Evolutionary conservation across 2,113 vertebrate genomes (phyloP).

Genomic region (Grantiella picta): DNA sequence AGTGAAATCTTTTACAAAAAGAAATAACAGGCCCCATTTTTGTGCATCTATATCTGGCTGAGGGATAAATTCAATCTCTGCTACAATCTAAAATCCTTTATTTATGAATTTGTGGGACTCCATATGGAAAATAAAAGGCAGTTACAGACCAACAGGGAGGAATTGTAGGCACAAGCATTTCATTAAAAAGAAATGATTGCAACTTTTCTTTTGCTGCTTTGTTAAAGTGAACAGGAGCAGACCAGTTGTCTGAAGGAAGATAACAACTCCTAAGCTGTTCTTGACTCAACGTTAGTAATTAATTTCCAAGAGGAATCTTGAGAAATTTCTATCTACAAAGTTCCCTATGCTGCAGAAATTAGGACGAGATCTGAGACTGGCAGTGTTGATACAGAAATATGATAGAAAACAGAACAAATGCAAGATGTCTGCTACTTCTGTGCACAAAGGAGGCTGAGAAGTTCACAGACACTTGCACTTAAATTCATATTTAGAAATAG

Average conservation of each 20-base stretch:
- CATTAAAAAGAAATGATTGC: background rate
- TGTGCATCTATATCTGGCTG: background rate
- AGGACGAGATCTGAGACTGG: background rate
- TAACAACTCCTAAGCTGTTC: background rate
- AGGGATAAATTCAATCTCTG: background rate
- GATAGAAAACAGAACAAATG: background rate
- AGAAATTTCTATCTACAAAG: background rate
- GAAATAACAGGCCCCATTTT: background rate
- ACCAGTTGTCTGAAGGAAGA: background rate
- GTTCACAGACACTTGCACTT: background rate
- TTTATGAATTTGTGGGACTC: background rate
- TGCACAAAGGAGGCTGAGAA: background rate
- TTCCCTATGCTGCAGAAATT: background rate
- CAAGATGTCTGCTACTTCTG: background rate
- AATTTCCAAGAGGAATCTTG: background rate
- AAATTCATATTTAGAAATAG: background rate
- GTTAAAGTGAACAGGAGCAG: background rate
- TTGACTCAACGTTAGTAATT: background rate
- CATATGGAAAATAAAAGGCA: background rate
- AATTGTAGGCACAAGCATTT: background rate
- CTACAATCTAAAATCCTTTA: background rate
- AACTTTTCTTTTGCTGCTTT: background rate
- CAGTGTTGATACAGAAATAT: background rate
- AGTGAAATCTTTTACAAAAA: background rate
- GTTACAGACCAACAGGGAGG: background rate